These are phyloP conservation scores for Malurus melanocephalus DNA, from an alignment of 2,113 vertebrate genomes.

Conservation along the genomic window DNA sequence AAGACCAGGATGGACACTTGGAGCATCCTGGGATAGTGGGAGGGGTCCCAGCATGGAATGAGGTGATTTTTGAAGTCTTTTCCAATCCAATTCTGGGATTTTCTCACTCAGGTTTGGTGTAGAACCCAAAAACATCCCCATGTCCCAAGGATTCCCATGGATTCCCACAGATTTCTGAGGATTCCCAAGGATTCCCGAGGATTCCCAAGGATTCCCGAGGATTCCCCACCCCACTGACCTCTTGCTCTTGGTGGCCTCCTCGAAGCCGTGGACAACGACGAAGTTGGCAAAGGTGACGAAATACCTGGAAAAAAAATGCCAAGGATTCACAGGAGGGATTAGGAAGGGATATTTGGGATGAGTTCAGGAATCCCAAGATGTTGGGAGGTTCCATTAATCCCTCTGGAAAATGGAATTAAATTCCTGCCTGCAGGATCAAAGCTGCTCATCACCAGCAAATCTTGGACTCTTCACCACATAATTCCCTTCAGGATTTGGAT, in stretches of 20 bases:
- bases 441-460: too few species aligned
- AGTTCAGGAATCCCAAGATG: not conserved
- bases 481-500: not conserved
- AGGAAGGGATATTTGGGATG: not conserved
- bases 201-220: not conserved
- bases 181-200: not conserved
- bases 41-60: rapidly evolving
- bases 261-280: not conserved
- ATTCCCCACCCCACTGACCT: not conserved
- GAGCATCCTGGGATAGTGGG: not conserved
- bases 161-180: not conserved
- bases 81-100: rapidly evolving
- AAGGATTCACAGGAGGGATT: not conserved
- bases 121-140: not conserved
- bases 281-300: not conserved
- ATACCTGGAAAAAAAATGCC: not conserved
- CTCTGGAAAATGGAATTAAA: not conserved
- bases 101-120: too few species aligned
- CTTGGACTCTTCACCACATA: too few species aligned
- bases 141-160: not conserved
- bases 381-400: not conserved
- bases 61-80: not conserved
- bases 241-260: not conserved
- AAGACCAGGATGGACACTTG: not conserved
- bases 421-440: too few species aligned